Base-by-base conservation (phyloP, 1,140 invertebrate genomes). In the Psilanteris sp. region DNA sequence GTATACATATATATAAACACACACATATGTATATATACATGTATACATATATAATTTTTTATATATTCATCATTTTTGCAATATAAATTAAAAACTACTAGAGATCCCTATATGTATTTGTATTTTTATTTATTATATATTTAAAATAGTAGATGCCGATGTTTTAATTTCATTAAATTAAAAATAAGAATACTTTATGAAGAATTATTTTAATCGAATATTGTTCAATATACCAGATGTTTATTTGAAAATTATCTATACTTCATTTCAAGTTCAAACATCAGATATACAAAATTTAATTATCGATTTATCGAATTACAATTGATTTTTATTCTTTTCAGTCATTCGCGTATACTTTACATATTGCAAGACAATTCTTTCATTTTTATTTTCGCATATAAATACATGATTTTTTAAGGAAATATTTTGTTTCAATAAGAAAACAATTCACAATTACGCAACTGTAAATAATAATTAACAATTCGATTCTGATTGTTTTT, bases 371-470 rank as follows among this genome's bases (percentile, higher is more conserved):
- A 44, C 10, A 27, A 66, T 54, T 52, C 22, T 50, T 50, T 32
- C 55, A 57, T 37, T 61, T 61, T 22, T 46, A 31, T 31, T 43
- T 43, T 20, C n/a, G n/a, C n/a, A n/a, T n/a, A n/a, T n/a, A n/a
- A n/a, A n/a, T n/a, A n/a, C n/a, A n/a, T n/a, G n/a, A n/a, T 7
- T 15, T 36, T 8, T 26, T 26, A 26, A 26, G 3, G 24, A 7
- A 8, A 26, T 26, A 43, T 13, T 39, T n/a, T n/a, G n/a, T n/a
- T n/a, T n/a, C n/a, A n/a, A n/a, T n/a, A n/a, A n/a, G n/a, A n/a
- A n/a, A n/a, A n/a, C n/a, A n/a, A n/a, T n/a, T n/a, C n/a, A n/a
- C n/a, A n/a, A n/a, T n/a, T n/a, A n/a, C n/a, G n/a, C 10, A 39
- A 46, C 29, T 29, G 18, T 29, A 26, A 8, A 26, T 26, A 26